Percentiles rank a stretch among this genome's conserved stretches.
Conservation (phyloP, 2,888 invertebrate genomes). For the Papilio protenor region DNA sequence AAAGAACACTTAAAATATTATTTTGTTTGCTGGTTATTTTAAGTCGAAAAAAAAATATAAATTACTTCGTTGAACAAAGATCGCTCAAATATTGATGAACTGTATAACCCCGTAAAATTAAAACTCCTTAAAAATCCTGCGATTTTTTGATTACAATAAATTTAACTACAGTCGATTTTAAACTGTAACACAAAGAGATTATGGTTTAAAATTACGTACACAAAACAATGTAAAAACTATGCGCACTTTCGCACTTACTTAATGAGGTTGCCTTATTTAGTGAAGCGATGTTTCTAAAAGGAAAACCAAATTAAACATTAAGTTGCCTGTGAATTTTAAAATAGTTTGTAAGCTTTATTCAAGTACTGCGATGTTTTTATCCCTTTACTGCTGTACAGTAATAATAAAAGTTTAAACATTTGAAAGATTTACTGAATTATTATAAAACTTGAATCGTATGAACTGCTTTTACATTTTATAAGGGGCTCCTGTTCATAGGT, state of each 20-base stretch:
- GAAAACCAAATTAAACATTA: conserved; percentile 34
- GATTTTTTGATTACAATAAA: background rate
- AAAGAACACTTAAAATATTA: background rate
- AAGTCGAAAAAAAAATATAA: background rate
- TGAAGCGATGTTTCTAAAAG: conserved; percentile 32
- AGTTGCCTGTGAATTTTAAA: conserved; percentile 16
- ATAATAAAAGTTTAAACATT: background rate
- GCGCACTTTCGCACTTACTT: conserved; percentile 30
- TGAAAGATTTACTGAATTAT: background rate
- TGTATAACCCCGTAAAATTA: background rate
- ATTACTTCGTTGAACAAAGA: background rate
- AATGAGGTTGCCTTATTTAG: conserved; percentile 33
- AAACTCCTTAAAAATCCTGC: background rate
- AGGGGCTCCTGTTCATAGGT: too few relatives aligned
- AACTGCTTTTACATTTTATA: too few relatives aligned
- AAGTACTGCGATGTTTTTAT: conserved; percentile 9
- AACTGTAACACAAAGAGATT: background rate
- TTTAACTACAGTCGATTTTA: background rate
- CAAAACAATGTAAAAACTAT: conserved; percentile 12
- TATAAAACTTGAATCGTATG: too few relatives aligned
- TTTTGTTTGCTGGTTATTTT: background rate
- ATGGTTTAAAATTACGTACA: background rate
- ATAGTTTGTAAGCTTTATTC: conserved; percentile 17
- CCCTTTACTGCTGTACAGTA: background rate
- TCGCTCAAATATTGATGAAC: background rate